Conservation (phyloP, 2,797 vertebrate genomes). For the Dromococcyx pavoninus region DNA sequence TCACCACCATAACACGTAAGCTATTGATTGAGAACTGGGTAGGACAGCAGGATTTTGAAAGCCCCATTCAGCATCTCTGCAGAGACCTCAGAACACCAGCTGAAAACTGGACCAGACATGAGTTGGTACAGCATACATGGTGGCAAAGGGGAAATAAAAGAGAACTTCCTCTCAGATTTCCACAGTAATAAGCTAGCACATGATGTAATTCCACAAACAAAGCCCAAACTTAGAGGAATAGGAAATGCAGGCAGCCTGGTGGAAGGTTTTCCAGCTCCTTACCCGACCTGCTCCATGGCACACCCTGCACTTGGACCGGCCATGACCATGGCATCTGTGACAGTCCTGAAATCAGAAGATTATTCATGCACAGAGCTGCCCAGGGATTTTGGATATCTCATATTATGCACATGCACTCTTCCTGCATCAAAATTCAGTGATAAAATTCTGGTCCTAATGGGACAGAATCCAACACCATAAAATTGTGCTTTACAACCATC, state of each 20-base stretch:
- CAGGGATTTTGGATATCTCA: not conserved
- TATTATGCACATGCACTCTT: not conserved
- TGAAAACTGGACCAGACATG: rapidly evolving
- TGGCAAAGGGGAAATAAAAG: rapidly evolving
- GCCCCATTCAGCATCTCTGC: not conserved
- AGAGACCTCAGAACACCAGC: rapidly evolving
- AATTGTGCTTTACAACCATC: not conserved
- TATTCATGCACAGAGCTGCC: not conserved
- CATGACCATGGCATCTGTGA: slow-evolving; percentile 76
- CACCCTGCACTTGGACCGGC: slow-evolving; percentile 69
- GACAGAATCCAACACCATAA: not conserved
- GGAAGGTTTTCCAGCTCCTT: not conserved
- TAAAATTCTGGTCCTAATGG: not conserved
- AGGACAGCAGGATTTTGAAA: not conserved
- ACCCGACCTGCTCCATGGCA: slow-evolving; percentile 76
- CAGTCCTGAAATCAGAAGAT: slow-evolving; percentile 64
- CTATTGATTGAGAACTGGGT: rapidly evolving
- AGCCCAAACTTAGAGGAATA: rapidly evolving
- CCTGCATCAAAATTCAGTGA: not conserved
- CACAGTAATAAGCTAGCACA: rapidly evolving
- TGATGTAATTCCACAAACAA: not conserved
- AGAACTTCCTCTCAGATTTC: too few species aligned
- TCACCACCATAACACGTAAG: rapidly evolving
- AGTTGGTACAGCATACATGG: not conserved
- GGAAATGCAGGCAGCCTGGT: not conserved